phyloP scores from a whole-genome alignment of 2,113 vertebrate genomes.

The Microtus pennsylvanicus region DNA sequence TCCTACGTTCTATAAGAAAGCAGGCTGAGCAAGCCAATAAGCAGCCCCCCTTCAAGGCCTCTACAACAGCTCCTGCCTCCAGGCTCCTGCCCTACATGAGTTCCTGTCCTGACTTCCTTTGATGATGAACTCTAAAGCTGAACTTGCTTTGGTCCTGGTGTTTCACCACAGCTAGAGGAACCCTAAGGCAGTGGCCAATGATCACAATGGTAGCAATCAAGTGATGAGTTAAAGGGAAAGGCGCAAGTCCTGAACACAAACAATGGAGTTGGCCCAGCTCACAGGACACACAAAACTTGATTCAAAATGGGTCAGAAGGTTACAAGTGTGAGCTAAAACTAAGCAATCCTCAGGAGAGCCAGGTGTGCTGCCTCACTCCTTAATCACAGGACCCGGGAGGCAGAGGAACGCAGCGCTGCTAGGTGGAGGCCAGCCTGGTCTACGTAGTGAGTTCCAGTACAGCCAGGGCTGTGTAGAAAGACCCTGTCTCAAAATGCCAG shows the following conservation, averaged over 20 bases:
- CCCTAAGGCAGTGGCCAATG: neutral
- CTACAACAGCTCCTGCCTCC: neutral
- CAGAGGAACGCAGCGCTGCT: neutral
- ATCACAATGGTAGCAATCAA: too few species aligned
- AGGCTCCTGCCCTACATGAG: neutral
- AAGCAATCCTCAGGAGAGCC: neutral
- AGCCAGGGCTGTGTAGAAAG: neutral
- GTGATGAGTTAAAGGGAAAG: fast-evolving
- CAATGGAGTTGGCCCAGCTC: neutral
- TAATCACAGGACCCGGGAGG: neutral
- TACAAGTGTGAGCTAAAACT: neutral
- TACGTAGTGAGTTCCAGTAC: neutral
- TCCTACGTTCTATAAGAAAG: neutral
- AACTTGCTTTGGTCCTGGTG: neutral
- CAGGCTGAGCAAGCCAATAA: neutral
- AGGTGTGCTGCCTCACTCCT: neutral
- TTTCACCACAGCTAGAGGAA: neutral
- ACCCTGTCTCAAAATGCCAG: neutral
- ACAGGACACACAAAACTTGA: neutral
- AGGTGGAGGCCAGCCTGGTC: neutral
- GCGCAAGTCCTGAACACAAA: too few species aligned
- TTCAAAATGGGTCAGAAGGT: neutral
- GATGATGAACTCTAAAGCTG: neutral
- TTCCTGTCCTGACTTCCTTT: neutral
- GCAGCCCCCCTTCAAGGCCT: neutral